Evolutionary conservation across 2,113 vertebrate genomes (phyloP), one percentile per base, ranked within the genome.

Genomic region (Python bivittatus): DNA sequence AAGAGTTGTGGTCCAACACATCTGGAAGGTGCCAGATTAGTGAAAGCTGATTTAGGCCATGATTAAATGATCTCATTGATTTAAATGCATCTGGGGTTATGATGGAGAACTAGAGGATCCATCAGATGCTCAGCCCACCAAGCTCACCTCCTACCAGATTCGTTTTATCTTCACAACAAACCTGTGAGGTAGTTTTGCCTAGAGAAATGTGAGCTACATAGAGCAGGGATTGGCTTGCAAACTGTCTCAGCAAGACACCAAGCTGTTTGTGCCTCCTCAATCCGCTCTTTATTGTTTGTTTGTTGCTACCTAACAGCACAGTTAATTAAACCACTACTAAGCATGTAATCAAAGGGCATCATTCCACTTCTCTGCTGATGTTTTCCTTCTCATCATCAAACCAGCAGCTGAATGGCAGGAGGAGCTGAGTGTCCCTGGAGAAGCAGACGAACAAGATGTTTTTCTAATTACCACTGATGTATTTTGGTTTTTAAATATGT

Each of bases 341-440:
- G 72, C 72, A 79, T 79, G 72, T 79, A 79, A 79, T 79, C 72
- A 79, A 79, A 79, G 72, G 72, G 72, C 72, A 79, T 79, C 72
- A 79, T 79, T 79, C 72, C 72, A 79, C 17, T 79, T 79, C 72
- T 79, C 33, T 22, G 72, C 72, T 79, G 72, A 79, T 79, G 33
- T 79, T 79, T 79, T 10, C 33, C 33, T 79, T 79, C 72, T 42
- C 72, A 79, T 79, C 33, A 79, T 42, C 72, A 79, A 79, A 79
- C 72, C 72, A 79, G 72, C 72, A 42, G 72, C 72, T 79, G 72
- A 79, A 79, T 79, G 33, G 72, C 72, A 79, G 72, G 72, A 79
- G 72, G 72, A 79, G n/a, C 33, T 79, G 72, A 79, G 33, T 79
- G 72, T 79, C 6, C 33, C 72, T 20, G 7, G 72, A 79, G 33